Percentiles rank a stretch among this genome's conserved stretches.
phyloP scores from a whole-genome alignment of 2,113 vertebrate species.

The Nyctereutes procyonoides region DNA sequence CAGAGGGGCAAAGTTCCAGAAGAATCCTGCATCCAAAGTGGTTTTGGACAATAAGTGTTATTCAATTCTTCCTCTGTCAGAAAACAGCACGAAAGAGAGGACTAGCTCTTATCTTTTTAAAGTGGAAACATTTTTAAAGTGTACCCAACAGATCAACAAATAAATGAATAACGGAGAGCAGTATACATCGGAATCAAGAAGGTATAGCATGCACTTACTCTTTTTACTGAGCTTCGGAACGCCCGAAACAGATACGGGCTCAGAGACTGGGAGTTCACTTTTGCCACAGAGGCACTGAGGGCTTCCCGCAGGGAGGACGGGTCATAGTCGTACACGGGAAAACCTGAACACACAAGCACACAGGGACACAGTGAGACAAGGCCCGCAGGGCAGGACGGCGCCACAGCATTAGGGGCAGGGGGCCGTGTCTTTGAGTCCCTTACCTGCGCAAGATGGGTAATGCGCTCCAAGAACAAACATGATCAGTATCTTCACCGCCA shows the following conservation, averaged over 20 bases:
- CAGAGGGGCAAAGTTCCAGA: neutral
- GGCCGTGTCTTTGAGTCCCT: rapidly evolving
- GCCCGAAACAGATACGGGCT: slow-evolving; percentile 79
- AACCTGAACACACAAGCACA: slow-evolving; percentile 65
- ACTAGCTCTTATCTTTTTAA: neutral
- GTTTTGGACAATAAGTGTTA: neutral
- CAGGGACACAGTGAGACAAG: neutral
- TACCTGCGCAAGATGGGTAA: slow-evolving; percentile 61
- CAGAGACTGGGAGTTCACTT: slow-evolving; percentile 79
- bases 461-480: slow-evolving; percentile 47
- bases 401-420: rapidly evolving
- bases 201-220: slow-evolving; percentile 67
- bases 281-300: slow-evolving; percentile 80
- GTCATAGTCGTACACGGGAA: slow-evolving; percentile 83
- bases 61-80: neutral
- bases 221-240: slow-evolving; percentile 61
- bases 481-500: neutral
- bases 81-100: neutral
- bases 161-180: neutral
- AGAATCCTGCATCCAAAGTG: neutral
- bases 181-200: rapidly evolving
- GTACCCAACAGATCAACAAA: rapidly evolving
- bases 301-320: slow-evolving; percentile 72
- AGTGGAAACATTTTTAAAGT: neutral
- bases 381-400: rapidly evolving